phyloP scores from a whole-genome alignment of 2,797 vertebrate genomes.

The Oreortyx pictus region DNA sequence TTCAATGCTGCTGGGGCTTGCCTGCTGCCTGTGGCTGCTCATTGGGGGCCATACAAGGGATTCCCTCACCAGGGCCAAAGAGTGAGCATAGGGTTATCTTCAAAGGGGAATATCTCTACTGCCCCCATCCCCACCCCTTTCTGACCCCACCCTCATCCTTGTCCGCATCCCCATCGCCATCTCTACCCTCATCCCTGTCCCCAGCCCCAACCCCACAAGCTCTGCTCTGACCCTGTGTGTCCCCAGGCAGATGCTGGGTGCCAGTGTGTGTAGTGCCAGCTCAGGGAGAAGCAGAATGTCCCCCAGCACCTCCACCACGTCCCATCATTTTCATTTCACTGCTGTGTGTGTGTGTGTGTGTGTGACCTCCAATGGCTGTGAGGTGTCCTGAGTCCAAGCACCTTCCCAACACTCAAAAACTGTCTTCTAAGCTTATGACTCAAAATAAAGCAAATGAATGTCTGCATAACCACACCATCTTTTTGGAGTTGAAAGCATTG shows the following conservation, averaged over 20 bases:
- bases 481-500: background rate
- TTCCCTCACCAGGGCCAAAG: background rate
- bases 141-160: background rate
- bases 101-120: too few relatives aligned
- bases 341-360: background rate
- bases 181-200: background rate
- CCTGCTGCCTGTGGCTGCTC: background rate
- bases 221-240: background rate
- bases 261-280: background rate
- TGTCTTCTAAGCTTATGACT: background rate
- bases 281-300: background rate
- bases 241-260: background rate
- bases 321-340: background rate
- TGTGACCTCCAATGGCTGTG: background rate
- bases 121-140: background rate
- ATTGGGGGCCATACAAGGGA: rapidly evolving
- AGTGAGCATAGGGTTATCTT: background rate
- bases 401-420: background rate
- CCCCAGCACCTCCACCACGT: background rate
- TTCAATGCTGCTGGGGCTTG: rapidly evolving
- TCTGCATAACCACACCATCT: background rate
- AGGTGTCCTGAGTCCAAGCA: background rate
- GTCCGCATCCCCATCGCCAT: background rate
- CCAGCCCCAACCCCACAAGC: background rate
- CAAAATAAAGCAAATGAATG: background rate